Evolutionary conservation across 2,797 vertebrate genomes (phyloP).

Genomic region (Sphaeramia orbicularis): DNA sequence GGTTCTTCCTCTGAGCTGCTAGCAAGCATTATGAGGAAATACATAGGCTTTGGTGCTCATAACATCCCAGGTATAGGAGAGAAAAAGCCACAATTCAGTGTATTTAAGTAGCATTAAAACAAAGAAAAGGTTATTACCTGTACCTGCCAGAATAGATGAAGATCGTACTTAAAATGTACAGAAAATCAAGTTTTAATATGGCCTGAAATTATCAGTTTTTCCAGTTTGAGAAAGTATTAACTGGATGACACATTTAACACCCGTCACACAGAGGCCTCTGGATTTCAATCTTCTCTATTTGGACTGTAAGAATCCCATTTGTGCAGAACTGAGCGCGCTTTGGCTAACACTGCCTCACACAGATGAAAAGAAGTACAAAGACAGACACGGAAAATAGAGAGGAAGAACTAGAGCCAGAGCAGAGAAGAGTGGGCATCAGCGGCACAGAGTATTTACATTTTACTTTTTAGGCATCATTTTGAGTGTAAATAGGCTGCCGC

Average conservation of each 20-base stretch:
- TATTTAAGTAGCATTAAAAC: slow-evolving; percentile 53
- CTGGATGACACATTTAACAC: slow-evolving; percentile 61
- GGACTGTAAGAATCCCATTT: slow-evolving; percentile 71
- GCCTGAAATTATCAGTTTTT: slow-evolving; percentile 48
- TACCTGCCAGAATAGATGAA: slow-evolving; percentile 36
- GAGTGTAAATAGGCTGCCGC: slow-evolving; percentile 40
- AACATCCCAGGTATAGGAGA: slow-evolving; percentile 19
- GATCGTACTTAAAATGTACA: slow-evolving; percentile 27
- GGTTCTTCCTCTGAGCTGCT: slow-evolving; percentile 30
- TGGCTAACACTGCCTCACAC: slow-evolving; percentile 51
- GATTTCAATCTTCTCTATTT: slow-evolving; percentile 74
- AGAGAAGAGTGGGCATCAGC: slow-evolving; percentile 40
- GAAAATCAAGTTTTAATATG: slow-evolving; percentile 61
- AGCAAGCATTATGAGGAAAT: slow-evolving; percentile 27
- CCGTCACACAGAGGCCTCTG: slow-evolving; percentile 58
- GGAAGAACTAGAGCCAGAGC: slow-evolving; percentile 21
- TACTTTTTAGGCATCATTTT: slow-evolving; percentile 41
- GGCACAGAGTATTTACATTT: slow-evolving; percentile 46
- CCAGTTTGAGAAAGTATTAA: slow-evolving; percentile 70
- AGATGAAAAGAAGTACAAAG: slow-evolving; percentile 53
- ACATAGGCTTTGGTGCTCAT: slow-evolving; percentile 43
- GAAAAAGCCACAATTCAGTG: slow-evolving; percentile 40
- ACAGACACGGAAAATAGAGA: slow-evolving; percentile 35
- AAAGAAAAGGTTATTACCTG: slow-evolving; percentile 23
- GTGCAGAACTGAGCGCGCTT: slow-evolving; percentile 73